These are phyloP conservation scores for Lathamus discolor DNA, from an alignment of 2,113 vertebrate species.

Conservation along the genomic window DNA sequence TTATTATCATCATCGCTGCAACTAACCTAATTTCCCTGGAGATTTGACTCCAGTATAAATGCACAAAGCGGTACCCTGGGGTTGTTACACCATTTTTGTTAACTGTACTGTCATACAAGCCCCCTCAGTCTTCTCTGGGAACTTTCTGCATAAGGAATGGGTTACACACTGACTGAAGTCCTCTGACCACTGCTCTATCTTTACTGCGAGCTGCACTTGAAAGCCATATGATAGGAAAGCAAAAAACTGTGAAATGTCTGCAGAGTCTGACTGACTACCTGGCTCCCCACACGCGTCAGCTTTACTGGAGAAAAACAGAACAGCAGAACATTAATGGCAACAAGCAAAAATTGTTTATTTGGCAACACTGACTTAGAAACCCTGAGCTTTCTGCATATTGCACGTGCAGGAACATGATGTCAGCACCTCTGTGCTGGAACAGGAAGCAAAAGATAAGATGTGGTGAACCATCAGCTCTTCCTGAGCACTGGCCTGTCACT, in stretches of 20 bases:
- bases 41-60: slow-evolving; percentile 10
- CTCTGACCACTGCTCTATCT: not conserved
- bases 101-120: not conserved
- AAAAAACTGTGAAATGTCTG: not conserved
- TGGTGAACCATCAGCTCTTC: slow-evolving; percentile 43
- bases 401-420: slow-evolving; percentile 54
- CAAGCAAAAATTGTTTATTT: not conserved
- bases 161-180: not conserved
- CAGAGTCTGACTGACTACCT: not conserved
- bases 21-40: slow-evolving; percentile 30
- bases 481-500: not conserved
- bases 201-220: not conserved
- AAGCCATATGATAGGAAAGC: not conserved
- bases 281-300: not conserved
- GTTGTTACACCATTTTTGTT: not conserved
- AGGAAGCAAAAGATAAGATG: slow-evolving; percentile 53
- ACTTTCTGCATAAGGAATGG: not conserved
- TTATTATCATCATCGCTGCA: not conserved
- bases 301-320: not conserved
- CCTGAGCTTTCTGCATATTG: not conserved
- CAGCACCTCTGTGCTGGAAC: slow-evolving; percentile 12
- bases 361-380: not conserved
- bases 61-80: not conserved
- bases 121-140: not conserved
- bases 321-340: slow-evolving; percentile 17